Conservation (phyloP, 2,888 invertebrate species). For the Brachyopa scutellaris region DNA sequence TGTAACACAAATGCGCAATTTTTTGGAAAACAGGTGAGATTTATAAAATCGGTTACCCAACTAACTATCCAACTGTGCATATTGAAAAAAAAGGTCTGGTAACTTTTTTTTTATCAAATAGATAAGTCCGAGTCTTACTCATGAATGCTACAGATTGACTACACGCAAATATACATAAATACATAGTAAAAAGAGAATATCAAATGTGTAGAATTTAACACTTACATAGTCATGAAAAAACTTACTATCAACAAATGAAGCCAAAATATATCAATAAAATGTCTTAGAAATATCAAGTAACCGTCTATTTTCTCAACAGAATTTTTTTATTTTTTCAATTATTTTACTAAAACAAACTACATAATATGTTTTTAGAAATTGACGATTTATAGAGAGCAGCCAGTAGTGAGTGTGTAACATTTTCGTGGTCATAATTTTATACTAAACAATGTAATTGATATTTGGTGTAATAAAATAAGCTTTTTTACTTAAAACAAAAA, state of each 20-base stretch:
- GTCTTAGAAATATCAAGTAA: conserved; percentile 30
- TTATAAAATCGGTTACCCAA: conserved; percentile 20
- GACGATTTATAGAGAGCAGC: conserved; percentile 6
- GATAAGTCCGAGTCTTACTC: no score
- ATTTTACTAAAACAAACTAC: conserved; percentile 18
- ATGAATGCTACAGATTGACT: no score
- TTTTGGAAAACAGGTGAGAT: conserved; percentile 20
- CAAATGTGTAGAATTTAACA: not conserved
- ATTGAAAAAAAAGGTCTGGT: no score
- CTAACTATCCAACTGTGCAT: not conserved
- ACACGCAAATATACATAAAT: not conserved
- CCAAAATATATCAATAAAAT: conserved; percentile 48
- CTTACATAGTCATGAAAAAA: conserved; percentile 1
- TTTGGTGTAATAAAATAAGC: conserved; percentile 71
- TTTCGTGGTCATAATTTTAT: conserved; percentile 50
- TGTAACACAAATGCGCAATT: not conserved
- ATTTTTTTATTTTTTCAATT: conserved; percentile 30
- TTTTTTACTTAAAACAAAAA: conserved; percentile 69
- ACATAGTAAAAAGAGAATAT: not conserved
- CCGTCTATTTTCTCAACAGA: conserved; percentile 33
- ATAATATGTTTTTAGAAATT: not conserved
- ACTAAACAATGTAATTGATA: conserved; percentile 68
- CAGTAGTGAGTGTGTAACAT: conserved; percentile 38
- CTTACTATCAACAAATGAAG: conserved; percentile 15
- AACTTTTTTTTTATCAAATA: no score